Evolutionary conservation across 1,140 invertebrate genomes (phyloP).

Genomic region (Diabrotica undecimpunctata): DNA sequence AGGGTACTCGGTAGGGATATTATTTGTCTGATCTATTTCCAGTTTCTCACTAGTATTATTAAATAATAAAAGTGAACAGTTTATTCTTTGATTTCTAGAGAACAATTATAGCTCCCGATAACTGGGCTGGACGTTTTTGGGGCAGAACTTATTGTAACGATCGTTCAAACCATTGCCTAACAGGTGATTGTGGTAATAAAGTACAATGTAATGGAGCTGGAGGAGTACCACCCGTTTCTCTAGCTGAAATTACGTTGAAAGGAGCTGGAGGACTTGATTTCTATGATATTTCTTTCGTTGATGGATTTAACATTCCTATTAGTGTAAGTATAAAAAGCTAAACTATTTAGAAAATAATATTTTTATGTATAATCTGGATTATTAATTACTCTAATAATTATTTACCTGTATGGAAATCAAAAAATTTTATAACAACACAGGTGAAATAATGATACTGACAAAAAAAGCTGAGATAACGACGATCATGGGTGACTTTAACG

Average conservation of each 20-base stretch:
- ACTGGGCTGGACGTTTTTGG: constrained; percentile 47
- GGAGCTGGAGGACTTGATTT: constrained; percentile 44
- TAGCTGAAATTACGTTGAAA: constrained; percentile 50
- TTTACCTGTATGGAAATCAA: too few species aligned
- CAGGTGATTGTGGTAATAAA: constrained; percentile 48
- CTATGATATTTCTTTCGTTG: constrained; percentile 51
- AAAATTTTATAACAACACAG: too few species aligned
- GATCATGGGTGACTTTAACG: too few species aligned
- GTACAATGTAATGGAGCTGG: constrained; percentile 49
- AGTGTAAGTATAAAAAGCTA: constrained; percentile 26
- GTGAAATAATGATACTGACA: too few species aligned
- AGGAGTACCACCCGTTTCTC: constrained; percentile 48
- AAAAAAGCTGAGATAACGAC: too few species aligned
- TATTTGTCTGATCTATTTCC: too few species aligned
- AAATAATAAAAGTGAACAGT: too few species aligned
- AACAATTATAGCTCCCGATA: constrained; percentile 25
- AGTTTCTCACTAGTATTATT: too few species aligned
- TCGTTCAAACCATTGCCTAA: constrained; percentile 36
- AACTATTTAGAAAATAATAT: too few species aligned
- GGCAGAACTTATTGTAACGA: constrained; percentile 45
- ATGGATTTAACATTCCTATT: constrained; percentile 48
- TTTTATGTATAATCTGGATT: too few species aligned
- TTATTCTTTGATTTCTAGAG: constrained; percentile 17
- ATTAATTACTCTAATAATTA: too few species aligned
- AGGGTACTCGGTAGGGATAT: constrained; percentile 26